Conservation (phyloP, 2,113 vertebrate genomes). For the Cacatua alba region DNA sequence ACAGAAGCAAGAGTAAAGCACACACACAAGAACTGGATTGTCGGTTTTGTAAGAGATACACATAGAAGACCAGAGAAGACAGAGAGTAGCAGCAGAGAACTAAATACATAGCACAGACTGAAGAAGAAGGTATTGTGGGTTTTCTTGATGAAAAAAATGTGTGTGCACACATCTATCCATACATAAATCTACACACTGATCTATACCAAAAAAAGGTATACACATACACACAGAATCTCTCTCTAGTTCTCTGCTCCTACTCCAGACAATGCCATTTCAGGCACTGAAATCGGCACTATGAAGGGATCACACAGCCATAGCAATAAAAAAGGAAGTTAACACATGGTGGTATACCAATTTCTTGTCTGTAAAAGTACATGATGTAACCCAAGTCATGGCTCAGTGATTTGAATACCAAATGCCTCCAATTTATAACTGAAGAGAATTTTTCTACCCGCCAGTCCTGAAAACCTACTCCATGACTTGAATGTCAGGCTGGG, state of each 20-base stretch:
- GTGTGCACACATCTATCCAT: background rate
- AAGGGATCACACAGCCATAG: background rate
- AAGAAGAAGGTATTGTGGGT: background rate
- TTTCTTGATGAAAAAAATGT: background rate
- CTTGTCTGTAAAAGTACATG: no score
- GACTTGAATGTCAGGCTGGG: background rate
- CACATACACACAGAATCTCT: background rate
- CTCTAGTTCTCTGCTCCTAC: background rate
- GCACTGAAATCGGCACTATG: background rate
- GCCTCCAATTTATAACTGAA: background rate
- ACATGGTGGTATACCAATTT: no score
- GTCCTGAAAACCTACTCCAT: conserved; percentile 16
- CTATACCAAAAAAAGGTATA: background rate
- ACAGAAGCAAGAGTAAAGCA: background rate
- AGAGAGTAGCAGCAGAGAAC: background rate
- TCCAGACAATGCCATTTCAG: background rate
- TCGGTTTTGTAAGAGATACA: background rate
- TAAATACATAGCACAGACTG: background rate
- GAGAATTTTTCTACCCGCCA: background rate
- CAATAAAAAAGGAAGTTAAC: no score
- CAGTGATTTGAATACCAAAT: background rate
- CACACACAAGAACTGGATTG: background rate
- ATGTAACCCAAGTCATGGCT: no score
- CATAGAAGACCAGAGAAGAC: background rate
- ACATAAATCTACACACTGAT: background rate